Conservation (phyloP, 2,113 vertebrate species). For the Elgaria multicarinata region DNA sequence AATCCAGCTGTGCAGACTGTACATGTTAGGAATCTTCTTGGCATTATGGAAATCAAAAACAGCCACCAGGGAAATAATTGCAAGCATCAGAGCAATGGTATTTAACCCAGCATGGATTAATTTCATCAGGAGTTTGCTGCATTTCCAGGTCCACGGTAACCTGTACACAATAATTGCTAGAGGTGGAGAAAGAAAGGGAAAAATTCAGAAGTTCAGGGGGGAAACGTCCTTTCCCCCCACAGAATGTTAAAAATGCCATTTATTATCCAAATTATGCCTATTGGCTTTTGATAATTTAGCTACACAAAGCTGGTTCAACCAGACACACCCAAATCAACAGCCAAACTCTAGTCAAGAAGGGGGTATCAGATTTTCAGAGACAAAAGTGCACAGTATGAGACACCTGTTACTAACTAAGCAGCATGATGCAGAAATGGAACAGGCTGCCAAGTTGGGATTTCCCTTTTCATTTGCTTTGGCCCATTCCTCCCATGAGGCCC, state of each 20-base stretch:
- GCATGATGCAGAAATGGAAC: neutral
- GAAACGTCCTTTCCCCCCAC: neutral
- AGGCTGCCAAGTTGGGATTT: neutral
- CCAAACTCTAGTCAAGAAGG: neutral
- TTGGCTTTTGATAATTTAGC: neutral
- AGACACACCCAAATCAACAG: neutral
- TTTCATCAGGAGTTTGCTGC: conserved; percentile 94
- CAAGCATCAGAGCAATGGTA: conserved; percentile 82
- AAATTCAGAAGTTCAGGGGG: conserved; percentile 15
- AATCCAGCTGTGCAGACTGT: conserved; percentile 98
- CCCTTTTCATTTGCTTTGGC: neutral
- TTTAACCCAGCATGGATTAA: conserved; percentile 92
- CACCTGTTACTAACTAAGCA: neutral
- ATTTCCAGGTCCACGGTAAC: conserved; percentile 95
- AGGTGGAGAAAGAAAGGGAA: conserved; percentile 48
- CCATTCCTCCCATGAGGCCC: neutral
- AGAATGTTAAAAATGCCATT: neutral
- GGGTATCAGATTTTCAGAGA: neutral
- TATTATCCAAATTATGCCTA: neutral
- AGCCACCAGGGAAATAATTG: conserved; percentile 85
- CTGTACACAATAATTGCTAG: conserved; percentile 88
- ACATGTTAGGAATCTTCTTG: conserved; percentile 90
- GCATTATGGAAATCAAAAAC: conserved; percentile 92
- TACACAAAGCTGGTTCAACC: neutral
- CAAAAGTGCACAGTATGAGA: neutral